Evolutionary conservation across 2,797 vertebrate species (phyloP), one percentile per base, ranked within the genome.

Genomic region (Etheostoma perlongum): DNA sequence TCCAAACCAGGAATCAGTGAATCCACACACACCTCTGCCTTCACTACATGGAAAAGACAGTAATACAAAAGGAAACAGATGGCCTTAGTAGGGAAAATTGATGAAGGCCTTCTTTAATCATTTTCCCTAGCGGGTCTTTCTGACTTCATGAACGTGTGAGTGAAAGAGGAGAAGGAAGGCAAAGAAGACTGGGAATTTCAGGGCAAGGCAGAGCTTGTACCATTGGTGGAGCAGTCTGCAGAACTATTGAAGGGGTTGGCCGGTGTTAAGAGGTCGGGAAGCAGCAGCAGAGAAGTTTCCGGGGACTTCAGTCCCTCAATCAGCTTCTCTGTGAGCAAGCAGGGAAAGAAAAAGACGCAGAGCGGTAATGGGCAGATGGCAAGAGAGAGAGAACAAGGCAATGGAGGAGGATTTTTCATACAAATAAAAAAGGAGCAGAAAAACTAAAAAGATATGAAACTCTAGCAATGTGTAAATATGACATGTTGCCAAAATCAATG

Each of bases 1-100:
- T 98, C 97, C 75, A 99, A 94, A 90, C 97, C 97, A 2, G 97
- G 96, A 69, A 99, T 98, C 70, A 99, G 94, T 65, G 97, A 96
- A 91, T 98, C 97, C 87, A 97, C 94, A 65, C 93, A 94, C 72
- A 96, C 78, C 2, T 96, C 97, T 54, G 94, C 73, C 66, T 92
- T 97, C 89, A 86, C 96, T 62, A 82, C 6, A 78, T 15, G 36
- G 47, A 63, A 68, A 57, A 46, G 33, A 72, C 11, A 62, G 33
- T n/a, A 16, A 75, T 18, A 71, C 23, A 72, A 74, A 44, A 14
- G 2, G 14, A 70, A 52, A 1, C 1, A 61, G 27, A 69, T n/a
- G 14, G 7, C 18, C 12, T 60, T 12, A 42, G 46, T 27, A 10
- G n/a, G 54, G 25, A 21, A 11, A 67, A 51, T 0, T 9, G 16